Percentiles rank a stretch among this genome's conserved stretches.
Evolutionary conservation across 2,797 vertebrate genomes (phyloP).

Genomic region (Poeciliopsis turneri): DNA sequence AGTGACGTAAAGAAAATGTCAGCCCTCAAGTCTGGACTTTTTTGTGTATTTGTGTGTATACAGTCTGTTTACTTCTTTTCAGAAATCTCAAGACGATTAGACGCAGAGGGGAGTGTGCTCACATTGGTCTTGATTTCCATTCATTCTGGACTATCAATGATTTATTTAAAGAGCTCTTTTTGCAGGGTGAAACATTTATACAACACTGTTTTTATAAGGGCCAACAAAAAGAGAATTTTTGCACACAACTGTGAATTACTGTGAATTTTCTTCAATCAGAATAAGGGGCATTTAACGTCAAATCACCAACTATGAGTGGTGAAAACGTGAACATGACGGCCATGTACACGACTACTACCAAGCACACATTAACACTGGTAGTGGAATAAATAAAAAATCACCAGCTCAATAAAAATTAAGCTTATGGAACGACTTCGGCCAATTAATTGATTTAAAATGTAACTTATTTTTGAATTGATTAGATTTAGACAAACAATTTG

Average conservation of each 20-base stretch:
- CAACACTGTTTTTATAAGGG: not conserved
- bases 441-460: no score
- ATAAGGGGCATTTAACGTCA: not conserved
- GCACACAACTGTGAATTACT: not conserved
- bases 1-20: conserved; percentile 6
- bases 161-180: not conserved
- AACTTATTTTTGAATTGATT: no score
- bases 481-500: no score
- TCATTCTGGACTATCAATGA: not conserved
- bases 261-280: not conserved
- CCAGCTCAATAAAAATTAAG: not conserved
- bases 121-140: not conserved
- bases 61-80: not conserved
- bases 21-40: not conserved
- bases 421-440: not conserved
- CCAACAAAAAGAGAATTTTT: not conserved
- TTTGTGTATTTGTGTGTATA: conserved; percentile 17
- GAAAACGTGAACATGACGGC: not conserved
- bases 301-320: not conserved
- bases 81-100: not conserved
- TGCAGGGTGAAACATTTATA: not conserved
- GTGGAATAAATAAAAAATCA: not conserved
- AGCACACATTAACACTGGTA: not conserved
- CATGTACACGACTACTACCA: not conserved
- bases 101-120: not conserved